Evolutionary conservation across 1,140 invertebrate genomes (phyloP).

Genomic region (Drosophila kurseongensis): DNA sequence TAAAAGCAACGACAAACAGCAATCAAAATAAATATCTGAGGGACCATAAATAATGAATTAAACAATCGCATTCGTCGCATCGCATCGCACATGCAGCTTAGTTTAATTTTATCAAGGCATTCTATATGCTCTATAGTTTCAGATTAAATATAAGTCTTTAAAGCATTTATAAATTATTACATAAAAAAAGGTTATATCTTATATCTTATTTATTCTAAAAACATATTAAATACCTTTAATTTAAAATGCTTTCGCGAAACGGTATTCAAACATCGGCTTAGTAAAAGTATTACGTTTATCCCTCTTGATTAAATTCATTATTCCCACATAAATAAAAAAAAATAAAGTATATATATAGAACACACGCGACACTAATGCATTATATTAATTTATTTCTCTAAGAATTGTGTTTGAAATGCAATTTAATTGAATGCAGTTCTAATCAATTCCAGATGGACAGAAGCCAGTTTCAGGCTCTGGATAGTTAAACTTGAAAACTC

Average conservation of each 20-base stretch:
- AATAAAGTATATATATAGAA: not conserved
- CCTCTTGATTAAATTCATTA: not conserved
- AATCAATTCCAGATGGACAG: conserved; percentile 4
- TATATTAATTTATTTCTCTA: not conserved
- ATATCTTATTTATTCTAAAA: no score
- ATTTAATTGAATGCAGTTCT: not conserved
- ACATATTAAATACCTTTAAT: no score
- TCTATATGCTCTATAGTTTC: conserved; percentile 5
- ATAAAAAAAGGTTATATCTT: no score
- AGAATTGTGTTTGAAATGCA: not conserved
- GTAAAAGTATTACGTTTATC: not conserved
- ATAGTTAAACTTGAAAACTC: conserved; percentile 9
- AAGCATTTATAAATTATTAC: no score
- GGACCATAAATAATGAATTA: conserved; percentile 44
- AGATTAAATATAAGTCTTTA: no score
- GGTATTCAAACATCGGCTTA: not conserved
- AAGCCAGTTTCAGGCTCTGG: not conserved
- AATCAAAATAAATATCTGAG: conserved; percentile 50
- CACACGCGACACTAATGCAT: conserved; percentile 16
- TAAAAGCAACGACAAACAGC: conserved; percentile 22
- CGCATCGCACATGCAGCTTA: conserved; percentile 22
- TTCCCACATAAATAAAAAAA: conserved; percentile 4
- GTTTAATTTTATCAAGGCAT: conserved; percentile 1
- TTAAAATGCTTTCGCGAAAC: not conserved
- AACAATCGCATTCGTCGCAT: conserved; percentile 35